These are phyloP conservation scores for Coilia nasus DNA, from an alignment of 2,797 vertebrate genomes.

Conservation along the genomic window DNA sequence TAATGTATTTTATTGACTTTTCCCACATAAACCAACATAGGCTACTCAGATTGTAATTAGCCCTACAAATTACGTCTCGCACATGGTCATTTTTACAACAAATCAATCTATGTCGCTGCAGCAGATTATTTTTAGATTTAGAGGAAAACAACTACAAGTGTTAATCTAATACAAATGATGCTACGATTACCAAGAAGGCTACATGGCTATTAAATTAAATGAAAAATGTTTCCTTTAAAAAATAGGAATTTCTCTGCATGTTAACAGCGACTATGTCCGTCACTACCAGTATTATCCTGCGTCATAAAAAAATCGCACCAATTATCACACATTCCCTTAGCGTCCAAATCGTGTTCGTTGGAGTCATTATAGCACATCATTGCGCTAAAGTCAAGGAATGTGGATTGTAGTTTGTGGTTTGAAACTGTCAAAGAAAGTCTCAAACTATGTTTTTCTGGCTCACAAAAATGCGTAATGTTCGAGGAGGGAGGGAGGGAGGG, in stretches of 20 bases:
- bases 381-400: constrained; percentile 42
- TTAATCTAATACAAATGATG: too few relatives aligned
- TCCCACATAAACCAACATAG: constrained; percentile 39
- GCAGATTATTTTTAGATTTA: background rate
- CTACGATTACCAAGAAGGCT: too few relatives aligned
- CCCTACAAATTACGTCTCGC: constrained; percentile 20
- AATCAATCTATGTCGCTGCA: background rate
- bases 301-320: background rate
- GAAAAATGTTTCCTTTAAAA: background rate
- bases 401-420: constrained; percentile 44
- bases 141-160: background rate
- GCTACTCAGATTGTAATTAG: constrained; percentile 19
- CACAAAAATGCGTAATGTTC: constrained; percentile 43
- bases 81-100: constrained; percentile 6
- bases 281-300: background rate
- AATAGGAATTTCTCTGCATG: background rate
- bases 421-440: constrained; percentile 44
- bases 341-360: constrained; percentile 1
- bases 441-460: constrained; percentile 45
- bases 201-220: too few relatives aligned
- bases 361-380: constrained; percentile 38
- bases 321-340: background rate
- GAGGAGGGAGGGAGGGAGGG: constrained; percentile 2
- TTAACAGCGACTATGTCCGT: background rate
- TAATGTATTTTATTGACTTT: constrained; percentile 50